Base-by-base conservation (phyloP, 2,113 vertebrate genomes). In the Megaleporinus macrocephalus region DNA sequence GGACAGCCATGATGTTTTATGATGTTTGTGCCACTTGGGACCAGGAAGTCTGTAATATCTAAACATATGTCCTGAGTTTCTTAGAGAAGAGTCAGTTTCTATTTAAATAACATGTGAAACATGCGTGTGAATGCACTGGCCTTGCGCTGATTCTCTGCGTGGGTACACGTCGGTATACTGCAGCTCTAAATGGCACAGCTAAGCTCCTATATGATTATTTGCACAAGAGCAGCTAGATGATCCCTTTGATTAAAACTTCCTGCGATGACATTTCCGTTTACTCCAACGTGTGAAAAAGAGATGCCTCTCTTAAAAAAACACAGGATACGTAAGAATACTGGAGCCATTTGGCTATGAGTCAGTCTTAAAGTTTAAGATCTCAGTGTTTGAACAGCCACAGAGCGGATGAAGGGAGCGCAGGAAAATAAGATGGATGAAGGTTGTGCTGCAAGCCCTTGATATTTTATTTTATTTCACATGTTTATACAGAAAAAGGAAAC, bases 261-360 rank as follows among this genome's bases (percentile, higher is more conserved):
- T 12, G 18, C 26, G 6, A 20, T 80, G 78, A 68, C 62, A 78
- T 78, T 78, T 78, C 47, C 29, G 47, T 66, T 66, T 65, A 49
- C 36, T 63, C 24, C 27, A 65, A 47, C 22, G 26, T 78, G 41
- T 77, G 44, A 66, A 18, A 51, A 30, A 49, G 30, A 26, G 51
- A 13, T 29, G n/a, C 27, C 10, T n/a, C 33, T 5, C 29, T 65
- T 63, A 44, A 44, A 36, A 66, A 78, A 55, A 33, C 41, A 65
- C 7, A 33, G 22, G 2, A 30, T 63, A 29, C 44, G 47, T 44
- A 63, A 77, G 4, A 47, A 47, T 18, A 44, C 59, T 26, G 16
- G 4, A 30, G 65, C 49, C 26, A 7, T 18, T 5, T 18, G 51
- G 51, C 4, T n/a, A n/a, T n/a, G n/a, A n/a, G n/a, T n/a, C n/a